Evolutionary conservation across 2,888 invertebrate species (phyloP), one percentile per base, ranked within the genome.

Genomic region (Leucania comma): DNA sequence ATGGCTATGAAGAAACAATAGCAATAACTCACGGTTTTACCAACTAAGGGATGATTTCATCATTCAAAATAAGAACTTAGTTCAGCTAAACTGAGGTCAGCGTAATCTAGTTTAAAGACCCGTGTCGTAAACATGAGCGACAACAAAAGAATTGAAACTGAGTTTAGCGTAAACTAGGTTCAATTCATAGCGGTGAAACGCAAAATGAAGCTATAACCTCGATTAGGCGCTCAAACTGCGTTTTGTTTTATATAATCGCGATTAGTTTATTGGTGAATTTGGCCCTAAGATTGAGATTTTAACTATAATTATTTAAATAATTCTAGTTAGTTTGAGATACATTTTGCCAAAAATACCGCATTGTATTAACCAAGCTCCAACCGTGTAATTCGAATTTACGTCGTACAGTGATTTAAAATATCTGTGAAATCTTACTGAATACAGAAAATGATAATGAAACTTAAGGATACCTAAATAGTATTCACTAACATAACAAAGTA

Each of bases 361-460:
- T 17, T 29, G 17, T 6, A n/a, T 14, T 20, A 42, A n/a, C 22
- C 0, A 10, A 66, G n/a, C 3, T n/a, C 5, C 66, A 9, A 54
- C 35, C n/a, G n/a, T 24, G 6, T 9, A 50, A 50, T 48, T 24
- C 3, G 29, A 3, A 29, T 4, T 3, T 14, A 12, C 5, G 29
- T 17, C 73, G 29, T 29, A 72, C 12, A 57, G 4, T 8, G 20
- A 53, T 35, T 35, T 8, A 5, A 14, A 71, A 26, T 32, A 24
- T 53, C 35, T 53, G 75, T 51, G 50, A 67, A 76, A 48, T 72
- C 6, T 35, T 9, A 35, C 57, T 50, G 42, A 67, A 35, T 46
- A 35, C 26, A 32, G 46, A 5, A 29, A 71, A 75, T 42, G n/a
- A 57, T 51, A 51, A 51, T 57, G 24, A 35, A 46, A 58, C 12